These are phyloP conservation scores for Sebastes oblongus DNA, from an alignment of 2,797 vertebrate genomes.

Conservation along the genomic window DNA sequence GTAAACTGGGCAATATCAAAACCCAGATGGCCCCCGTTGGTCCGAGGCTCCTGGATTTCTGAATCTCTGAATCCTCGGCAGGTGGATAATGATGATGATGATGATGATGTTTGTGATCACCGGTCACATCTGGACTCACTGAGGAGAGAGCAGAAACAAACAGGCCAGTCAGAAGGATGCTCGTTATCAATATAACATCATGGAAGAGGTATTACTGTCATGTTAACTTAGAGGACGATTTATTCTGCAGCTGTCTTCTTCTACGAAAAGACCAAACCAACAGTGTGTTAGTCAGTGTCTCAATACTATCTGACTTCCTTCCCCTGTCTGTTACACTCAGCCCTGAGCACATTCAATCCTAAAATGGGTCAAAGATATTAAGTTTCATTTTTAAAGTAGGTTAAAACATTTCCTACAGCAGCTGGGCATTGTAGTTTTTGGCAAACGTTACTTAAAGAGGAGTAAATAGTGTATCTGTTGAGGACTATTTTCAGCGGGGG, in stretches of 20 bases:
- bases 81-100: constrained; percentile 75
- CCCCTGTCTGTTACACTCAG: neutral
- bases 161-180: constrained; percentile 26
- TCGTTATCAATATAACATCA: constrained; percentile 27
- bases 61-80: constrained; percentile 61
- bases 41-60: constrained; percentile 67
- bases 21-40: constrained; percentile 55
- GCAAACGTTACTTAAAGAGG: neutral
- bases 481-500: neutral
- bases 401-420: neutral
- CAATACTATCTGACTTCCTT: neutral
- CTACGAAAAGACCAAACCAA: neutral
- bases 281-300: neutral
- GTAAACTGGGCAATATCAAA: constrained; percentile 73
- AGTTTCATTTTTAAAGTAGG: neutral
- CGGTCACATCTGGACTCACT: constrained; percentile 86
- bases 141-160: constrained; percentile 65
- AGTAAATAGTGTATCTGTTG: too few relatives aligned
- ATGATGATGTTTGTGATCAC: constrained; percentile 82
- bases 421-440: neutral
- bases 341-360: neutral
- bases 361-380: neutral
- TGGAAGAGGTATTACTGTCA: neutral
- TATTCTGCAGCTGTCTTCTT: neutral
- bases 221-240: neutral